Base-by-base conservation (phyloP, 1,140 invertebrate species). In the Drosophila tristis region DNA sequence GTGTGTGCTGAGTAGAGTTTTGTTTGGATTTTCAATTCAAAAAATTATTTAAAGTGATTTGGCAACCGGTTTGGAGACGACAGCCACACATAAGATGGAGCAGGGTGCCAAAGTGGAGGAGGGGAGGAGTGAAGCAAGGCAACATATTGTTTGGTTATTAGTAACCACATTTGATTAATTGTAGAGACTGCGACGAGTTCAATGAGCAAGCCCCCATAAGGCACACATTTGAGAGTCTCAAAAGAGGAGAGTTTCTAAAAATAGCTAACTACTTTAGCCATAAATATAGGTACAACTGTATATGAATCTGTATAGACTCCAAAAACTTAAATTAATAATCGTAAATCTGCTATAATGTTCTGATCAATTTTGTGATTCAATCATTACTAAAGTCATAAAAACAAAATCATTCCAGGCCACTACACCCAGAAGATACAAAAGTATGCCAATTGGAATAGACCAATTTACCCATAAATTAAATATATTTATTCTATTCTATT, bases 121-220 rank as follows among this genome's bases (percentile, higher is more conserved):
- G 25, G 26, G 13, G 11, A 25, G 7, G 9, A 26, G 39, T 45
- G 64, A 43, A 31, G 47, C 8, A 29, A n/a, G 26, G 26, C 49
- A 63, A 48, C 80, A 73, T 73, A 86, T 80, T 86, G 81, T 80
- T 86, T 80, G 66, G 77, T 56, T 74, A 85, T 86, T 86, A 77
- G 81, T 77, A 62, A 66, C 43, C 70, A 80, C 58, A 80, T 86
- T 80, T 85, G 73, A 85, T 85, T 85, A 85, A 85, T 86, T 85
- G 62, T 77, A 73, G 61, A 60, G 50, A 31, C 74, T 9, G 31
- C 31, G 8, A 61, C 44, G 74, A 54, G 79, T 78, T 74, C 54
- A 68, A 67, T 73, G 74, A 61, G 62, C 63, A 63, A 74, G 53
- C 67, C 78, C 26, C 29, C 29, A 73, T 82, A 66, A 57, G 78